These are phyloP conservation scores for Progne subis DNA, from an alignment of 2,113 vertebrate species.

Conservation along the genomic window DNA sequence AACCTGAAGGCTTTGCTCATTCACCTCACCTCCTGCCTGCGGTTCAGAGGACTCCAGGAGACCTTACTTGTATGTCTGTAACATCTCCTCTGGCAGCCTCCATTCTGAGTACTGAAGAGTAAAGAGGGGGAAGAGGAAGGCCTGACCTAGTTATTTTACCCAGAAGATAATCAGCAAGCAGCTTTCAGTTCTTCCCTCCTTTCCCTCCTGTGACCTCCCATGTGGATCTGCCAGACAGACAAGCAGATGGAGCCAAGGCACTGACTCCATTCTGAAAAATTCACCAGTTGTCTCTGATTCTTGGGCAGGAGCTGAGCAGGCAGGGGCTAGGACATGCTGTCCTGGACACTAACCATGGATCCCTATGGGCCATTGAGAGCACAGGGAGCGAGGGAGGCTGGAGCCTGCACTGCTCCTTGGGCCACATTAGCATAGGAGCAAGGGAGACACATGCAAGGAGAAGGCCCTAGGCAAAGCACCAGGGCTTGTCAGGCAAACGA, in stretches of 20 bases:
- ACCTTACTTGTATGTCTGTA: background rate
- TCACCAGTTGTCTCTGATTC: background rate
- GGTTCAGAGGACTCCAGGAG: background rate
- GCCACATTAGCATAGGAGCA: background rate
- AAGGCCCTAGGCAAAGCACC: conserved; percentile 18
- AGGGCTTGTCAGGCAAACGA: background rate
- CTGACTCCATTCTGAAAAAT: background rate
- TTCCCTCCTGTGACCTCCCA: background rate
- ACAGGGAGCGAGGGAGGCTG: background rate
- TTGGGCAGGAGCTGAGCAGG: background rate
- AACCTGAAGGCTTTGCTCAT: background rate
- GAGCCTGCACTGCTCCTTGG: background rate
- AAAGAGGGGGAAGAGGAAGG: background rate
- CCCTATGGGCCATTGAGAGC: background rate
- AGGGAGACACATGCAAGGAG: conserved; percentile 10
- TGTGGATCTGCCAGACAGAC: background rate
- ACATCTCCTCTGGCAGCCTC: background rate
- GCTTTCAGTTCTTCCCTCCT: background rate
- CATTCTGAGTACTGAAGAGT: background rate
- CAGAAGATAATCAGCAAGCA: background rate
- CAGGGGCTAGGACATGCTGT: background rate
- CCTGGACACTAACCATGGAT: background rate
- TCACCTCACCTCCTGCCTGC: background rate
- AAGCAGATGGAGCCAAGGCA: background rate
- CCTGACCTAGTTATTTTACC: background rate